Conservation (phyloP, 2,113 vertebrate genomes). For the Tympanuchus pallidicinctus region DNA sequence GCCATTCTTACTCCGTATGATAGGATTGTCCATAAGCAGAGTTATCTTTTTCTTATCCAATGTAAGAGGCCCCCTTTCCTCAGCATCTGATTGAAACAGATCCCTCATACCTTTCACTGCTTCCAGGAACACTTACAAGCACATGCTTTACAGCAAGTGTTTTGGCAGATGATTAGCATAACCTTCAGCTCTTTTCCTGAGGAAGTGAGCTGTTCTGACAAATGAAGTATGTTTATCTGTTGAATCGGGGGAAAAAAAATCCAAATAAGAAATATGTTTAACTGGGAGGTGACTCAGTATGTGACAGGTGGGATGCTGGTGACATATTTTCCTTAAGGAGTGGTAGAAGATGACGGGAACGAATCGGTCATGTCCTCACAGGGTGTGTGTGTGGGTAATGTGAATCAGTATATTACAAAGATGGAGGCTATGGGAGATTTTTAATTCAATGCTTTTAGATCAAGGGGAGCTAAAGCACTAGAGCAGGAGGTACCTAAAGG, state of each 20-base stretch:
- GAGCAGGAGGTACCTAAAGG: neutral
- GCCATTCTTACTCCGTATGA: neutral
- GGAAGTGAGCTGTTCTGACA: constrained; percentile 58
- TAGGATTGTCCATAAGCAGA: fast-evolving
- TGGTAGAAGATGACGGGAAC: constrained; percentile 55
- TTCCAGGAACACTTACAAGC: neutral
- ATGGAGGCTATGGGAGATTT: neutral
- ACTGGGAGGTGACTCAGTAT: constrained; percentile 51
- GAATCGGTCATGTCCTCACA: constrained; percentile 52
- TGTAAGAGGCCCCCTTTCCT: neutral
- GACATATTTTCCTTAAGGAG: constrained; percentile 68
- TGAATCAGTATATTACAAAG: constrained; percentile 52
- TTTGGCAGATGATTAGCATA: neutral
- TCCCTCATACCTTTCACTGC: neutral
- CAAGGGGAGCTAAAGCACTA: neutral
- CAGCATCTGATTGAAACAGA: neutral
- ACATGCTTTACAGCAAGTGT: neutral
- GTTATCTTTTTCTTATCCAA: neutral
- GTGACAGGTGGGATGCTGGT: constrained; percentile 63
- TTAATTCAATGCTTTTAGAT: neutral
- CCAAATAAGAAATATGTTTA: constrained; percentile 50
- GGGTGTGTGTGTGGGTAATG: constrained; percentile 29
- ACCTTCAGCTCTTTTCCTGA: constrained; percentile 44
- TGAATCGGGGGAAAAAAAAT: neutral
- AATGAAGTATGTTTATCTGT: constrained; percentile 48